These are phyloP conservation scores for Tachyglossus aculeatus DNA, from an alignment of 2,797 vertebrate species.

Conservation along the genomic window DNA sequence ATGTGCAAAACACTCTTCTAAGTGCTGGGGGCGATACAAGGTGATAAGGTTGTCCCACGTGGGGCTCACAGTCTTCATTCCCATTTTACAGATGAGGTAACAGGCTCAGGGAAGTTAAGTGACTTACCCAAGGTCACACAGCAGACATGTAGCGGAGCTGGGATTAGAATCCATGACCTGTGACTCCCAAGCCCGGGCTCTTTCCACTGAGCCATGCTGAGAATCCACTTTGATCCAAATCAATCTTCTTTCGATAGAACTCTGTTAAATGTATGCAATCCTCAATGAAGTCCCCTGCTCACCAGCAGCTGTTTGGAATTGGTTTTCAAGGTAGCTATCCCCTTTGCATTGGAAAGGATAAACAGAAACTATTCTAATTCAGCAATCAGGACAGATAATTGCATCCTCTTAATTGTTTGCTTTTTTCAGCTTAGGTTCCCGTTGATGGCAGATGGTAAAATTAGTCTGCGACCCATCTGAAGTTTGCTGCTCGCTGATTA, in stretches of 20 bases:
- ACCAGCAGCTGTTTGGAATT: conserved; percentile 33
- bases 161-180: no score
- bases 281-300: neutral
- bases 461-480: conserved; percentile 71
- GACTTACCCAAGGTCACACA: no score
- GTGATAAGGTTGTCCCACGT: no score
- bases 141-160: no score
- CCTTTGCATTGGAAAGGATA: conserved; percentile 47
- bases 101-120: no score
- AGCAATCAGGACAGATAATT: conserved; percentile 76
- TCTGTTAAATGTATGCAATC: neutral
- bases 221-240: neutral
- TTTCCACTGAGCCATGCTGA: no score
- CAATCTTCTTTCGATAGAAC: neutral
- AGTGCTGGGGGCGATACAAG: no score
- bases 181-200: no score
- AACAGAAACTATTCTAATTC: conserved; percentile 68
- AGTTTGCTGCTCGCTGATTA: conserved; percentile 76
- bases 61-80: no score
- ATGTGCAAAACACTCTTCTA: no score
- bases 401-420: conserved; percentile 71
- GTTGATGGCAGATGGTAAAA: conserved; percentile 71
- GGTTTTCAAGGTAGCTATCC: conserved; percentile 45
- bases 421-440: conserved; percentile 67
- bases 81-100: no score